Base-by-base conservation (phyloP, 2,113 vertebrate species). In the Rutilus rutilus region DNA sequence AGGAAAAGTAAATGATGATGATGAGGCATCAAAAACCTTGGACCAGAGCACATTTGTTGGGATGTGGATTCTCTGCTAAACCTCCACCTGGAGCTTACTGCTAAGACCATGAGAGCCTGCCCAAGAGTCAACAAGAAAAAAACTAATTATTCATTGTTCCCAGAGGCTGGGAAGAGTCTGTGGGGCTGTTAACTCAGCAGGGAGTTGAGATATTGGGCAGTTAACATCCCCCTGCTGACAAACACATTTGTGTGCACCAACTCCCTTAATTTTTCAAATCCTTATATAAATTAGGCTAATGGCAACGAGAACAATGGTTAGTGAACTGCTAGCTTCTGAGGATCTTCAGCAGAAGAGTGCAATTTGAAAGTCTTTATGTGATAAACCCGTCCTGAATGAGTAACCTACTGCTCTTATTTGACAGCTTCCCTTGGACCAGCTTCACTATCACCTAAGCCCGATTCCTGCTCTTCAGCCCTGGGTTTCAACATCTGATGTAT, bases 211-310 rank as follows among this genome's bases (percentile, higher is more conserved):
- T 42, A 39, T 42, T 42, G 21, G 67, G 21, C 23, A 73, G 5
- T 71, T 42, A 71, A 71, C 67, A 0, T 36, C 21, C 19, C 19
- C 54, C 19, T 57, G 54, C 19, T 36, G 5, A 78, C 76, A 59
- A 57, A 36, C 27, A 78, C 50, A 23, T 54, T 21, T 23, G 50
- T 57, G 19, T 57, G 75, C 50, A 54, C 30, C 27, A 57, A 57
- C 11, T 23, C 9, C 30, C 76, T 36, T 78, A 0, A 78, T 78
- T 59, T 77, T 78, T 78, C 19, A 36, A 78, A 78, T 33, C 6
- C 54, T 36, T 78, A 59, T 78, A 52, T 21, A 77, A 77, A 77
- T 54, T 19, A 54, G 74, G 27, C 27, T n/a, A 25, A 25, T n/a
- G 36, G 42, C 12, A 39, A 78, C 11, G 1, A 4, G 21, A 42